These are phyloP conservation scores for Buceros bicornis DNA, from an alignment of 2,797 vertebrate genomes.

Conservation along the genomic window DNA sequence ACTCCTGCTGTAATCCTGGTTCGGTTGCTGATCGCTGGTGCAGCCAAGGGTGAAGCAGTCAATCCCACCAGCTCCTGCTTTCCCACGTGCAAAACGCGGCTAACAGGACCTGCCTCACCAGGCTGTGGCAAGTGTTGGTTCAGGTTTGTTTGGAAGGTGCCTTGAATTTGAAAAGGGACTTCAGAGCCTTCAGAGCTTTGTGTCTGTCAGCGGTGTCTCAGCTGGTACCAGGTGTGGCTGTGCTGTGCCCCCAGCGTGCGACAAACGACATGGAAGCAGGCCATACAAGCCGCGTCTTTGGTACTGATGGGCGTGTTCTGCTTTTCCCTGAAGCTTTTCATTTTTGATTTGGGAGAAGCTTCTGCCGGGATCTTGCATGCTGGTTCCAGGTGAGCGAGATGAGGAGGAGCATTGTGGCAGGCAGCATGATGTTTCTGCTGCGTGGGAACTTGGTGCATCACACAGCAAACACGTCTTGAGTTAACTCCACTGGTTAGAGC, in stretches of 20 bases:
- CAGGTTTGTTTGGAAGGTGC: neutral
- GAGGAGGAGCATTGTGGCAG: constrained; percentile 14
- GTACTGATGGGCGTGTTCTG: neutral
- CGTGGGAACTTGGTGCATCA: neutral
- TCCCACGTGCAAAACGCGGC: neutral
- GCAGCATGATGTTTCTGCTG: constrained; percentile 30
- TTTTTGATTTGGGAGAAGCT: neutral
- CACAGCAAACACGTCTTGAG: neutral
- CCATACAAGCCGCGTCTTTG: accelerated
- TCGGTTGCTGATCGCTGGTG: neutral
- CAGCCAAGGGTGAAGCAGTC: neutral
- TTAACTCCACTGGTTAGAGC: too few species aligned
- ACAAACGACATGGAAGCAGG: accelerated
- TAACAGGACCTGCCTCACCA: neutral
- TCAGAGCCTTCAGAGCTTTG: neutral
- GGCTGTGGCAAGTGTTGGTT: neutral
- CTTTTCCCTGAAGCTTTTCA: neutral
- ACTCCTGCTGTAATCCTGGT: neutral
- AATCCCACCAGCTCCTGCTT: neutral
- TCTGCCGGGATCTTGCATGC: neutral
- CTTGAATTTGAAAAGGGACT: neutral
- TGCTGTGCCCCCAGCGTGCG: neutral
- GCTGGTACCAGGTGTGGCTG: neutral
- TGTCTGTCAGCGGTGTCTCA: neutral
- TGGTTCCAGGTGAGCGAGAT: neutral